A percentile compares a stretch with the other conserved stretches of the same genome.
These are phyloP conservation scores for Channa argus DNA, from an alignment of 2,113 vertebrate species.

Conservation along the genomic window DNA sequence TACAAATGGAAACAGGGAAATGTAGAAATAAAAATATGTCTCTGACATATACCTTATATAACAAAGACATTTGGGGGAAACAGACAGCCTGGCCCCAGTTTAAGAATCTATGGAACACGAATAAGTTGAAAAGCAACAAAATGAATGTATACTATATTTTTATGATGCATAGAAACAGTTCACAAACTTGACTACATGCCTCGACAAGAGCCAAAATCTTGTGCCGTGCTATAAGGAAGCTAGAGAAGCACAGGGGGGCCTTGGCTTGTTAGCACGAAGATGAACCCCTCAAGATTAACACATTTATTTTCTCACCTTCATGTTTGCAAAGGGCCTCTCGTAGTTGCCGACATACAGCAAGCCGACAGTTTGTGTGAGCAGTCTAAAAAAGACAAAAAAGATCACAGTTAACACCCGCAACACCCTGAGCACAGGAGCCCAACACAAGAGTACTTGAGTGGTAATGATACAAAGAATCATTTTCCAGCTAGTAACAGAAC, in stretches of 20 bases:
- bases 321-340: constrained; percentile 95
- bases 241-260: constrained; percentile 8
- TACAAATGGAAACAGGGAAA: no score
- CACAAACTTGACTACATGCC: neutral
- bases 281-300: constrained; percentile 45
- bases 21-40: no score
- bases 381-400: constrained; percentile 84
- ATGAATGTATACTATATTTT: constrained; percentile 1
- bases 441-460: constrained; percentile 16
- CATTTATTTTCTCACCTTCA: constrained; percentile 89
- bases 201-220: neutral
- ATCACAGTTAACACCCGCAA: constrained; percentile 54
- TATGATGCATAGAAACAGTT: neutral
- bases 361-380: constrained; percentile 93
- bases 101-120: neutral
- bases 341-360: constrained; percentile 96
- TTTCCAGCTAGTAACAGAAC: constrained; percentile 76
- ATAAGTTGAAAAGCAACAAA: neutral
- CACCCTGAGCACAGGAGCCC: constrained; percentile 27
- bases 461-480: constrained; percentile 34
- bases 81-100: neutral
- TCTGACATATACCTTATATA: no score
- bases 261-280: constrained; percentile 4
- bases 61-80: no score
- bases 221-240: neutral